A percentile compares a stretch with the other conserved stretches of the same genome.
Conservation (phyloP, 1,140 invertebrate species). For the Andricus grossulariae region DNA sequence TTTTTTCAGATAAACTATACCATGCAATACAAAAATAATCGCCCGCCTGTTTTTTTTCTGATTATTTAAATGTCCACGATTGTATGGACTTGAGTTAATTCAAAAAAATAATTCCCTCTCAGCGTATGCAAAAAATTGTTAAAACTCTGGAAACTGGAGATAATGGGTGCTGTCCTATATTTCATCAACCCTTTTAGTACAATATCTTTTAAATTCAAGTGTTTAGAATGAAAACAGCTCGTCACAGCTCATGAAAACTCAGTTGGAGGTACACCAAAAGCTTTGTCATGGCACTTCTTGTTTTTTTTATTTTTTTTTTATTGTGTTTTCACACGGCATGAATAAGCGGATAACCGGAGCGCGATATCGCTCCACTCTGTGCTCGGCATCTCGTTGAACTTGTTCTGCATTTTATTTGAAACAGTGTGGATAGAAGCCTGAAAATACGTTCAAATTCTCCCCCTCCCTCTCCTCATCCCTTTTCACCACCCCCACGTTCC, state of each 20-base stretch:
- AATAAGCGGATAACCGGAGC: conserved; percentile 15
- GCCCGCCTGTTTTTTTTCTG: too few species aligned
- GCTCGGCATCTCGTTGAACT: conserved; percentile 3
- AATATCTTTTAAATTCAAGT: not conserved
- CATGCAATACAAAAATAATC: too few species aligned
- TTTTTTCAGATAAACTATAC: too few species aligned
- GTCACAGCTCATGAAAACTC: conserved; percentile 1
- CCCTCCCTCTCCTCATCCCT: not conserved
- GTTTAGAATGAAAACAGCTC: not conserved
- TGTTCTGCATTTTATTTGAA: conserved; percentile 29
- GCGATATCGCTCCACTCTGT: conserved; percentile 23
- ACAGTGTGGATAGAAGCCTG: conserved; percentile 24
- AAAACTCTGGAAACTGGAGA: too few species aligned
- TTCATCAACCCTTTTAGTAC: too few species aligned
- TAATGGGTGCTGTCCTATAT: too few species aligned
- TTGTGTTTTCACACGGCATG: conserved; percentile 23
- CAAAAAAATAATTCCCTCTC: too few species aligned
- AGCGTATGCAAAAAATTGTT: too few species aligned
- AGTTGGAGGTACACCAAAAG: not conserved
- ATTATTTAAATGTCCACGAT: too few species aligned
- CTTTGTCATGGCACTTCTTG: conserved; percentile 9
- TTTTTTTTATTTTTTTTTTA: conserved; percentile 9
- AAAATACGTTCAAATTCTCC: conserved; percentile 37
- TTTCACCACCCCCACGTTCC: conserved; percentile 7
- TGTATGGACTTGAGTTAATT: too few species aligned